A percentile compares a stretch with the other conserved stretches of the same genome.
phyloP scores from a whole-genome alignment of 2,888 invertebrate species.

The Plusia festucae region DNA sequence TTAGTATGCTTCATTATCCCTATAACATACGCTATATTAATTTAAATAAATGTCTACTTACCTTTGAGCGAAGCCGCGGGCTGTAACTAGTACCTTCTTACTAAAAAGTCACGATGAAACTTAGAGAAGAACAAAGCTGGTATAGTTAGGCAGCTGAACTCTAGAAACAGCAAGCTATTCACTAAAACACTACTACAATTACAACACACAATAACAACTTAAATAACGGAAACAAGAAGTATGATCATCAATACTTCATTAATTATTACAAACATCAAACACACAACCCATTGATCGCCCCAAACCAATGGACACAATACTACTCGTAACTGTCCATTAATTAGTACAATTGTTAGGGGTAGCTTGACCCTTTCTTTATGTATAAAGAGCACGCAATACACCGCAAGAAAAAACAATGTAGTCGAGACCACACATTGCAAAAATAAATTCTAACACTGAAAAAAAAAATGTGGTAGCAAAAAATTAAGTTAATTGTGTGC shows the following conservation, averaged over 20 bases:
- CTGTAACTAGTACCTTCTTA: too few species aligned
- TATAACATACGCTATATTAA: too few species aligned
- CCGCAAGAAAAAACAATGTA: background rate
- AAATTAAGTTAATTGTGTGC: background rate
- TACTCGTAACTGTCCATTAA: conserved; percentile 77
- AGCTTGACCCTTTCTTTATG: conserved; percentile 54
- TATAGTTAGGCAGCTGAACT: background rate
- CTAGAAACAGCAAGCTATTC: background rate
- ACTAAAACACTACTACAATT: background rate
- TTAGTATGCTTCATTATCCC: too few species aligned
- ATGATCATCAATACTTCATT: conserved; percentile 28
- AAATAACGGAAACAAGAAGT: background rate
- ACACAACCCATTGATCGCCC: conserved; percentile 57
- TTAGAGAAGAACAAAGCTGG: too few species aligned
- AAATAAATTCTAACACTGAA: background rate
- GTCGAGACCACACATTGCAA: background rate
- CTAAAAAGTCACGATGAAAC: too few species aligned
- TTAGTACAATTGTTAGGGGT: conserved; percentile 81
- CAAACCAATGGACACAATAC: conserved; percentile 70
- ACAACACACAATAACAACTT: background rate
- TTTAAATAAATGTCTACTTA: too few species aligned
- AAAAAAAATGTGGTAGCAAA: background rate
- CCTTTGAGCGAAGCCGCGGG: too few species aligned
- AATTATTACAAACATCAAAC: conserved; percentile 43
- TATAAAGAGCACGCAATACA: conserved; percentile 69